Conservation (phyloP, 2,888 invertebrate genomes). For the Ormyrus rosae region DNA sequence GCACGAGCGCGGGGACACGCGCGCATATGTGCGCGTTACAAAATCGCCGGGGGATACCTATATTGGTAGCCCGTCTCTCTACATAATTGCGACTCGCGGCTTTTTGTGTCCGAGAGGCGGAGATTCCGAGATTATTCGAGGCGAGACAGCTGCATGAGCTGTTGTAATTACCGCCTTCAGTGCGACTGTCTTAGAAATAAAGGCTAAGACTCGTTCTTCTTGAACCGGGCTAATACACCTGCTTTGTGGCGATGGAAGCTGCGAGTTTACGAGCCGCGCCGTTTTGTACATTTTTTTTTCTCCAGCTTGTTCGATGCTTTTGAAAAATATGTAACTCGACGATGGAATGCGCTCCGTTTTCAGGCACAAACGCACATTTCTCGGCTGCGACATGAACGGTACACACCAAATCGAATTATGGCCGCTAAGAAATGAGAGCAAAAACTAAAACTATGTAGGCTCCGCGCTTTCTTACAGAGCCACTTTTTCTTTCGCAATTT, state of each 20-base stretch:
- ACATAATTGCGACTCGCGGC: constrained; percentile 60
- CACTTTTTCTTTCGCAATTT: constrained; percentile 36
- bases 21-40: constrained; percentile 64
- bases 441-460: constrained; percentile 49
- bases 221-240: background rate
- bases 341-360: constrained; percentile 43
- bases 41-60: constrained; percentile 66
- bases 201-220: background rate
- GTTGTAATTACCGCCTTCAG: no score
- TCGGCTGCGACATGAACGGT: constrained; percentile 14
- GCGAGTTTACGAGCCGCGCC: background rate
- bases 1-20: constrained; percentile 57
- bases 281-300: no score
- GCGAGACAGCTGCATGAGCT: no score
- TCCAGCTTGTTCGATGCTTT: background rate
- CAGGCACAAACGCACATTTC: constrained; percentile 36
- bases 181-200: no score
- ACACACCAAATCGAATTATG: constrained; percentile 44
- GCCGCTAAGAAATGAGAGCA: constrained; percentile 46
- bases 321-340: constrained; percentile 27
- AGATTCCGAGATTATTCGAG: no score
- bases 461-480: constrained; percentile 39
- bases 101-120: background rate
- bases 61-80: constrained; percentile 67
- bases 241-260: background rate